Evolutionary conservation across 2,113 vertebrate genomes (phyloP), one percentile per base, ranked within the genome.

Genomic region (Indicator maculatus): DNA sequence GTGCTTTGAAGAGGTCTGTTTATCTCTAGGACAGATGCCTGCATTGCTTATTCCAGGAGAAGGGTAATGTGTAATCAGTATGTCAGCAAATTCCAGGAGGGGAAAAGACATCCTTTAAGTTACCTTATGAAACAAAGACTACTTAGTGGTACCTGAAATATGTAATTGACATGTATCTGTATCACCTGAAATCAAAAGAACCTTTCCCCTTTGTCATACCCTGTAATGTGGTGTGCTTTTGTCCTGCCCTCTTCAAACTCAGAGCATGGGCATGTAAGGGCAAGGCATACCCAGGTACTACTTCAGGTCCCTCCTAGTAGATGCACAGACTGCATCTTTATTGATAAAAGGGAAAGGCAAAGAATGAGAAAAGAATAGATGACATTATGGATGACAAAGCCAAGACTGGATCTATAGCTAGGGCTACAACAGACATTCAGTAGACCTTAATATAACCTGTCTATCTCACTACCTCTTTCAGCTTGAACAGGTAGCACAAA

Each of bases 1-100:
- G 58, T 39, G n/a, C 59, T 92, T 53, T 92, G 83, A 92, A 93
- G 61, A 81, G 15, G 30, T 16, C 58, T 94, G 38, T 65, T 88
- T 78, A n/a, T 64, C 77, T 81, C 39, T 55, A 65, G 16, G 7
- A 88, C 59, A 83, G 53, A 82, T 21, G 28, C 31, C 53, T 17
- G 6, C 20, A 16, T 36, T 10, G 5, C 9, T 79, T 89, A 73
- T 67, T 77, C 27, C 60, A 88, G 41, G 8, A 86, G 64, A 44
- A 4, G 12, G 27, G 16, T 16, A 28, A 67, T 26, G 20, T 56
- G 5, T 81, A 90, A 11, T 63, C 33, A 53, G 13, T 13, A 19
- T 27, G 20, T 83, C 83, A 88, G 52, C 41, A 81, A 82, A 88
- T 65, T 78, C 44, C 73, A 90, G 39, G 18, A 92, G 12, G 8